Percentiles rank a stretch among this genome's conserved stretches.
Conservation (phyloP, 2,888 invertebrate genomes). For the Drepanosiphum platanoidis region DNA sequence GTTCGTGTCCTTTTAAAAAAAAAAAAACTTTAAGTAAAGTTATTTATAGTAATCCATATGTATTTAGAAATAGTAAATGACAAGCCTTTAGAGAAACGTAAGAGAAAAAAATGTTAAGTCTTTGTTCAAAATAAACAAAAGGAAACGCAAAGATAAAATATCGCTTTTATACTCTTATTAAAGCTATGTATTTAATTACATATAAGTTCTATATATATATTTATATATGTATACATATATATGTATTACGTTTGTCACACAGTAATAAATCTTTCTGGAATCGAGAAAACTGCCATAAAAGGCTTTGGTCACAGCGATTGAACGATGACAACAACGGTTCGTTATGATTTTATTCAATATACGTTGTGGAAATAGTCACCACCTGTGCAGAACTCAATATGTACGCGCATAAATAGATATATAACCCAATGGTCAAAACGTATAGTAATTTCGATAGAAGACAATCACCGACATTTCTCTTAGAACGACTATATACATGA, state of each 20-base stretch:
- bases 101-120: no score
- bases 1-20: no score
- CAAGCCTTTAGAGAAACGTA: no score
- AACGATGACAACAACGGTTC: constrained; percentile 26
- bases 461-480: constrained; percentile 15
- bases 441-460: constrained; percentile 24
- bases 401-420: not conserved
- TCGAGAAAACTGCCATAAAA: constrained; percentile 54
- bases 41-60: no score
- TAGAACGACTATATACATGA: not conserved
- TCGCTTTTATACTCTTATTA: not conserved
- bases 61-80: no score
- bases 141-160: not conserved
- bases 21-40: no score
- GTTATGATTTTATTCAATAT: constrained; percentile 44
- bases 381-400: not conserved
- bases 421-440: not conserved
- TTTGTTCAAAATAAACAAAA: no score
- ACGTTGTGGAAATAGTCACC: constrained; percentile 11
- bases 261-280: constrained; percentile 42
- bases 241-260: not conserved
- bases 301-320: constrained; percentile 27
- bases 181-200: constrained; percentile 4
- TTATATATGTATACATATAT: not conserved
- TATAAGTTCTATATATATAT: constrained; percentile 16